Base-by-base conservation (phyloP, 2,797 vertebrate species). In the Linurgus olivaceus region DNA sequence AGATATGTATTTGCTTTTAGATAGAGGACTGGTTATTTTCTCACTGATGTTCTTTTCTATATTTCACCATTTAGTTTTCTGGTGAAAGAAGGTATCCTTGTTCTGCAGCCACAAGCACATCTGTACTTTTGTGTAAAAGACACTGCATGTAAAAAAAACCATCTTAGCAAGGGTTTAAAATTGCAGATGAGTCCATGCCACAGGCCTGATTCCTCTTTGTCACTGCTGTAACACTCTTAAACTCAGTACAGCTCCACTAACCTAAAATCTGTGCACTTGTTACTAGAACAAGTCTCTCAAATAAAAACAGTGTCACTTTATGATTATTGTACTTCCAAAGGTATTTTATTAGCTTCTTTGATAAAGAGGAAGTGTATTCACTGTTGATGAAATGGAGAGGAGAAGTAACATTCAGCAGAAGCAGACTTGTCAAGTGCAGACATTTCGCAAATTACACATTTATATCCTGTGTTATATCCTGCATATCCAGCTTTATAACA, bases 321-420 rank as follows among this genome's bases (percentile, higher is more conserved):
- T 42, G 28, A 59, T 71, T 80, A 45, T 16, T 92, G 40, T 65
- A 57, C 62, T 95, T 96, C 96, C 81, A 96, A 93, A 95, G 59
- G 54, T 91, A 25, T 73, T 93, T 90, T 95, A 79, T 94, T 87
- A 74, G 24, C 62, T 92, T 89, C 42, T 45, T 97, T 20, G 7
- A 47, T 48, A 93, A 96, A 86, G 25, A 86, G 57, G 66, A n/a
- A 45, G 26, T 73, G 37, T 67, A 78, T 95, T 95, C 92, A 90
- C 75, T 83, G 50, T 74, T 94, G 90, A 88, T 90, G 77, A 81
- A 88, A 96, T 44, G 38, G 55, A 86, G 23, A 88, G 57, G 5
- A 63, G 19, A 16, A 86, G 28, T 47, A 68, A 31, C 21, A 20
- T 19, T 76, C 26, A 55, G 7, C 11, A 75, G n/a, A 75, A 88